Evolutionary conservation across 2,113 vertebrate genomes (phyloP).

Genomic region (Phalacrocorax aristotelis): DNA sequence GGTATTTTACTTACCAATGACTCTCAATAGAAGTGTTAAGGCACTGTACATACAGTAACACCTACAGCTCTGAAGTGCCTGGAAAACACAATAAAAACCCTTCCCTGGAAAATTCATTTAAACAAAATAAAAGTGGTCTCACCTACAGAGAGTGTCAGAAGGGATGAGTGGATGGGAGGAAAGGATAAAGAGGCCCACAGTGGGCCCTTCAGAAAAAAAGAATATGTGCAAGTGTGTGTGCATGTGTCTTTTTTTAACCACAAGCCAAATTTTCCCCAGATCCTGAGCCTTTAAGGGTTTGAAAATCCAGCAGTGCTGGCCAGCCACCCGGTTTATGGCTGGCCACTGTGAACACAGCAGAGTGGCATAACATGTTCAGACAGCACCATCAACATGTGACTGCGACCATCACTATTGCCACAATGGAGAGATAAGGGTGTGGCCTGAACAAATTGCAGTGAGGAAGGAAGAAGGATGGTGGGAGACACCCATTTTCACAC

Average conservation of each 20-base stretch:
- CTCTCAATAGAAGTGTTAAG: not conserved
- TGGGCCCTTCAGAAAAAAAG: not conserved
- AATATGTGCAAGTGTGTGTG: not conserved
- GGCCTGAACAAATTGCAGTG: not conserved
- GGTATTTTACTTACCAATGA: not conserved
- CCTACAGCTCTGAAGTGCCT: not conserved
- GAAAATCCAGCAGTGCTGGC: not conserved
- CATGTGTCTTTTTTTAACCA: not conserved
- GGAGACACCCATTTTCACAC: not conserved
- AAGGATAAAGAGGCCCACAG: not conserved
- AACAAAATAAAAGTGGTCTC: not conserved
- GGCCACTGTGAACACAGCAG: not conserved
- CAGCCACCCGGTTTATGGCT: not conserved
- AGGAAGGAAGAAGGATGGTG: not conserved
- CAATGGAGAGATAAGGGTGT: not conserved
- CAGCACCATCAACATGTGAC: not conserved
- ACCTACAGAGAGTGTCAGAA: not conserved
- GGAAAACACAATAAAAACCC: not conserved
- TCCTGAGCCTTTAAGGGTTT: not conserved
- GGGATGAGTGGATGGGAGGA: not conserved
- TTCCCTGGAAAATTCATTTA: not conserved
- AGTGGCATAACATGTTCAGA: not conserved
- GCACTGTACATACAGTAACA: not conserved
- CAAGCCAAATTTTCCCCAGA: not conserved
- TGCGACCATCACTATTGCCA: accelerated